Percentiles rank a stretch among this genome's conserved stretches.
Conservation (phyloP, 1,140 invertebrate genomes). For the Drosophila sulfurigaster region DNA sequence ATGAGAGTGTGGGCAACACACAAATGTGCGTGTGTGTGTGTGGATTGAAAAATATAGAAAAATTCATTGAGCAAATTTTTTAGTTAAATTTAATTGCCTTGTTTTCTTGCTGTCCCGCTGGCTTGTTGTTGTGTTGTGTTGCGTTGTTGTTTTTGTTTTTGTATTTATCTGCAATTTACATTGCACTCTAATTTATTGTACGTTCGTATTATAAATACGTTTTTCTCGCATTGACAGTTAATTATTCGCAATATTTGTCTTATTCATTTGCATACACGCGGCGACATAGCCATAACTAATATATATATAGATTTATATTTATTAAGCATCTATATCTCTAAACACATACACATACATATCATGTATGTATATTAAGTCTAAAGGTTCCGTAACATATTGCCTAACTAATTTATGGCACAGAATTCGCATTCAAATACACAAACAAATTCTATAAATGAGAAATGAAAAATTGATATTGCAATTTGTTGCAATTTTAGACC, state of each 20-base stretch:
- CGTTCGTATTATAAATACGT: slow-evolving; percentile 40
- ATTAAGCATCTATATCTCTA: not conserved
- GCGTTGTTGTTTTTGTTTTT: slow-evolving; percentile 40
- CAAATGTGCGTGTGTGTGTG: slow-evolving; percentile 8
- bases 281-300: slow-evolving; percentile 26
- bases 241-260: slow-evolving; percentile 81
- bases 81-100: slow-evolving; percentile 61
- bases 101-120: slow-evolving; percentile 23
- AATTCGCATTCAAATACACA: slow-evolving; percentile 53
- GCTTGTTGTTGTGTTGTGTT: slow-evolving; percentile 22
- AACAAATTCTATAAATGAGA: not conserved
- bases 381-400: slow-evolving; percentile 28
- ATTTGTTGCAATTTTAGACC: slow-evolving; percentile 64
- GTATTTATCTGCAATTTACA: slow-evolving; percentile 67
- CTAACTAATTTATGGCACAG: slow-evolving; percentile 69
- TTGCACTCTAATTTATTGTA: slow-evolving; percentile 75
- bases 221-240: slow-evolving; percentile 69
- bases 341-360: not conserved
- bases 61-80: slow-evolving; percentile 68
- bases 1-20: slow-evolving; percentile 47
- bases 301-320: slow-evolving; percentile 11
- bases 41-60: slow-evolving; percentile 36
- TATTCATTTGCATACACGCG: slow-evolving; percentile 72
- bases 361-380: slow-evolving; percentile 28
- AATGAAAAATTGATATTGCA: slow-evolving; percentile 59